Percentiles rank a stretch among this genome's conserved stretches.
Conservation (phyloP, 2,888 invertebrate genomes). For the Oxyteleia sp. region DNA sequence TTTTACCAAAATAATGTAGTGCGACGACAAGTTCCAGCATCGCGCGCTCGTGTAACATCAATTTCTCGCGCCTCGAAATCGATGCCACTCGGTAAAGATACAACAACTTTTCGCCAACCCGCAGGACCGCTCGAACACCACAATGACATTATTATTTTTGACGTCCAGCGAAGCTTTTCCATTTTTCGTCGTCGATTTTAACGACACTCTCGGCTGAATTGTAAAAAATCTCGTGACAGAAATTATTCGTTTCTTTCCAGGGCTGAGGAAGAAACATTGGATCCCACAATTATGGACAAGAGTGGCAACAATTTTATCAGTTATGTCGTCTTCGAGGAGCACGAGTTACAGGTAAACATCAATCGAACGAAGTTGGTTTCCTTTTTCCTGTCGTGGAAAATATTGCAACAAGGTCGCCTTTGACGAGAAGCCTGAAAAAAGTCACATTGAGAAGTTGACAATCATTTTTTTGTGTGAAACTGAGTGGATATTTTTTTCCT, state of each 20-base stretch:
- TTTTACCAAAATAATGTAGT: constrained; percentile 45
- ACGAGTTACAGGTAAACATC: constrained; percentile 86
- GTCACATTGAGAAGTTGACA: no score
- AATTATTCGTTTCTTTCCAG: background rate
- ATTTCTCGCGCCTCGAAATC: constrained; percentile 17
- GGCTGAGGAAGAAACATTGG: background rate
- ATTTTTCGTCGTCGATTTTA: constrained; percentile 11
- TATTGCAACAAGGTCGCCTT: no score
- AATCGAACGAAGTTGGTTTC: no score
- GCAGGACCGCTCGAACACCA: constrained; percentile 4
- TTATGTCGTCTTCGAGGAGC: constrained; percentile 87
- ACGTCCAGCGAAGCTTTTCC: constrained; percentile 19
- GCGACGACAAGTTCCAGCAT: constrained; percentile 4
- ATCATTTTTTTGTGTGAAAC: no score
- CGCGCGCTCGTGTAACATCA: constrained; percentile 29
- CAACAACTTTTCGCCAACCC: constrained; percentile 1
- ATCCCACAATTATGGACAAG: constrained; percentile 82
- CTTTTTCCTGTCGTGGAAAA: no score
- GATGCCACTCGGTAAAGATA: constrained; percentile 13
- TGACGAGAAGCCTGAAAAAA: no score
- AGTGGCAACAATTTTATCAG: constrained; percentile 87
- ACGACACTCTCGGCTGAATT: constrained; percentile 12
- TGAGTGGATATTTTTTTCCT: no score
- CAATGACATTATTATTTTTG: constrained; percentile 39
- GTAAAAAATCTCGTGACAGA: background rate